Percentiles rank a stretch among this genome's conserved stretches.
phyloP scores from a whole-genome alignment of 2,113 vertebrate genomes.

The Pteruthius melanotis region DNA sequence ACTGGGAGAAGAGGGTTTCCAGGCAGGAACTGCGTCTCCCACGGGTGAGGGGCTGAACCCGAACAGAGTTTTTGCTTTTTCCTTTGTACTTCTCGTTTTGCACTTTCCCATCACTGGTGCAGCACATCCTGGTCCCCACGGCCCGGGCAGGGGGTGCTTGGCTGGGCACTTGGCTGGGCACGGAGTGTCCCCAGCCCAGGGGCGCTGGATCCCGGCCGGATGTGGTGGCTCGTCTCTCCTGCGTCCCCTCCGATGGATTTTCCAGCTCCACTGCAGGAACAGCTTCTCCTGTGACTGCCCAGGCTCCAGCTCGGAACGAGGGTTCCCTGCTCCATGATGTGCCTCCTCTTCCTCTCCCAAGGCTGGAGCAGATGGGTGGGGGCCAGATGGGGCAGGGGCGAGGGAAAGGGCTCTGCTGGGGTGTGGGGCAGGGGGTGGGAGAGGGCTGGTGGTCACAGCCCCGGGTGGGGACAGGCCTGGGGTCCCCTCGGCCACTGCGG shows the following conservation, averaged over 20 bases:
- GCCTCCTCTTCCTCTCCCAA: neutral
- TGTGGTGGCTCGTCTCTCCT: neutral
- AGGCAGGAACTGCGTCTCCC: neutral
- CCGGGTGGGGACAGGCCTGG: neutral
- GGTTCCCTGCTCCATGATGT: neutral
- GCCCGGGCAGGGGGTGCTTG: neutral
- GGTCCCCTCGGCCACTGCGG: neutral
- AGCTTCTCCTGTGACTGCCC: accelerated
- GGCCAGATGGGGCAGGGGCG: accelerated
- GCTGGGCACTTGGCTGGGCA: neutral
- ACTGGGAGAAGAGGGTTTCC: neutral
- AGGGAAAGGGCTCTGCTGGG: neutral
- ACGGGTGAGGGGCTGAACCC: neutral
- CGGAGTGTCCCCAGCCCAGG: accelerated
- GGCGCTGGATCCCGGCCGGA: neutral
- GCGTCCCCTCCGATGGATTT: neutral
- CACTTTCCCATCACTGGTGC: neutral
- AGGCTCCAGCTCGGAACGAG: neutral
- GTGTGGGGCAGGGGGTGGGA: neutral
- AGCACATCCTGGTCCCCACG: neutral
- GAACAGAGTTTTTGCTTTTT: neutral
- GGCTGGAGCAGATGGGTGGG: neutral
- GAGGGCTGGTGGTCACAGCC: neutral
- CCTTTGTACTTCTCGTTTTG: neutral
- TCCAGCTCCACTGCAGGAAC: neutral